Evolutionary conservation across 1,140 invertebrate species (phyloP), one percentile per base, ranked within the genome.

Genomic region (Sitophilus oryzae): DNA sequence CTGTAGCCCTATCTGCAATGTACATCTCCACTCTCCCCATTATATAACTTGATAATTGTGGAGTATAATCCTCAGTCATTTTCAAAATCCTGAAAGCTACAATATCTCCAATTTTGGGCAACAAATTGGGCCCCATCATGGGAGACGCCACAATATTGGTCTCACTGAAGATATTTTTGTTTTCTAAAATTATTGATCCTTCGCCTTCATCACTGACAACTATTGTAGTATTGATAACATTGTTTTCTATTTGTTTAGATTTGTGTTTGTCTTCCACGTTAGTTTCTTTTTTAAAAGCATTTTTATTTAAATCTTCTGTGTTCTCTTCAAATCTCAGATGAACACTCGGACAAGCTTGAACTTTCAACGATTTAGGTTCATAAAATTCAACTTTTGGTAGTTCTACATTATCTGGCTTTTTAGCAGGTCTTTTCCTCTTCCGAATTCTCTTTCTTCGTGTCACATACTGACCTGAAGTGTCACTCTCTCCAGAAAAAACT

Each of bases 31-130:
- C 14, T 35, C 25, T 46, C 19, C 44, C 44, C 0, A 46, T 23
- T 5, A 46, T 35, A 19, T 34, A 46, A 18, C 35, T 35, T 35
- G 44, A 46, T 35, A 46, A 2, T 8, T 15, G 4, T 4, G 44
- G 44, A 18, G 23, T 46, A n/a, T 46, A 46, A 4, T 46, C 4
- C 14, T 46, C 44, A 8, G n/a, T 35, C 11, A 46, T 35, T 46
- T 46, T 46, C 14, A 46, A 10, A 35, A 46, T 18, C 44, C 35
- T n/a, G 14, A 46, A 46, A n/a, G n/a, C n/a, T n/a, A n/a, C n/a
- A n/a, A n/a, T n/a, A n/a, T n/a, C n/a, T n/a, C n/a, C n/a, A 1
- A 44, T 23, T 44, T 44, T 44, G 11, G 42, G 42, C 20, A 25
- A 10, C 16, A 44, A 11, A 14, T 44, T 42, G n/a, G 1, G 15